A percentile compares a stretch with the other conserved stretches of the same genome.
Evolutionary conservation across 2,113 vertebrate species (phyloP).

Genomic region (Poeciliopsis prolifica): DNA sequence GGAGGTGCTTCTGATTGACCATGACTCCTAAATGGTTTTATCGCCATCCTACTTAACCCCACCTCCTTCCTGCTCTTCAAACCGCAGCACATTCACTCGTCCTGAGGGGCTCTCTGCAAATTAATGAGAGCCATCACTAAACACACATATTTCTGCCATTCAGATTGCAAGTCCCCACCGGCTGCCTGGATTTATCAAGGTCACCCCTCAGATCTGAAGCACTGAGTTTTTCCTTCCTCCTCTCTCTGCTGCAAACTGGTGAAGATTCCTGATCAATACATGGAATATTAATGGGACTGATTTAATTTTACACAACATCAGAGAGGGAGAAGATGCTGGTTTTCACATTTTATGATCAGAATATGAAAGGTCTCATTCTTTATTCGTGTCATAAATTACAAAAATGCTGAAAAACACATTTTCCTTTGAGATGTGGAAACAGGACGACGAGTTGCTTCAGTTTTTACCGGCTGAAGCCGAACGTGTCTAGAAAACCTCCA

Average conservation of each 20-base stretch:
- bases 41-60: constrained; percentile 41
- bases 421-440: too few relatives aligned
- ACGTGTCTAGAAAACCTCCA: too few relatives aligned
- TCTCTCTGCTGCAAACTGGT: constrained; percentile 27
- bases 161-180: constrained; percentile 27
- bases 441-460: too few relatives aligned
- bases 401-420: too few relatives aligned
- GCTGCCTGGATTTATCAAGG: constrained; percentile 53
- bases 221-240: constrained; percentile 3
- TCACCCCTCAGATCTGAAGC: constrained; percentile 24
- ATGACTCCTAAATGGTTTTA: constrained; percentile 55
- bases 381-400: too few relatives aligned
- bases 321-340: not conserved
- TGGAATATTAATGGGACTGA: constrained; percentile 53
- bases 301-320: constrained; percentile 42
- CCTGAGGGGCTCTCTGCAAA: constrained; percentile 26
- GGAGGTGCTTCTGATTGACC: constrained; percentile 59
- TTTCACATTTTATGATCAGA: not conserved
- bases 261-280: constrained; percentile 27
- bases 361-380: too few relatives aligned
- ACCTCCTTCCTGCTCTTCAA: constrained; percentile 14
- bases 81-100: constrained; percentile 24
- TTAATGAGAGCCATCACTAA: constrained; percentile 55
- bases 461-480: too few relatives aligned
- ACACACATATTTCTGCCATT: constrained; percentile 19